Percentiles rank a stretch among this genome's conserved stretches.
Evolutionary conservation across 2,888 invertebrate species (phyloP).

Genomic region (Baronia brevicornis): DNA sequence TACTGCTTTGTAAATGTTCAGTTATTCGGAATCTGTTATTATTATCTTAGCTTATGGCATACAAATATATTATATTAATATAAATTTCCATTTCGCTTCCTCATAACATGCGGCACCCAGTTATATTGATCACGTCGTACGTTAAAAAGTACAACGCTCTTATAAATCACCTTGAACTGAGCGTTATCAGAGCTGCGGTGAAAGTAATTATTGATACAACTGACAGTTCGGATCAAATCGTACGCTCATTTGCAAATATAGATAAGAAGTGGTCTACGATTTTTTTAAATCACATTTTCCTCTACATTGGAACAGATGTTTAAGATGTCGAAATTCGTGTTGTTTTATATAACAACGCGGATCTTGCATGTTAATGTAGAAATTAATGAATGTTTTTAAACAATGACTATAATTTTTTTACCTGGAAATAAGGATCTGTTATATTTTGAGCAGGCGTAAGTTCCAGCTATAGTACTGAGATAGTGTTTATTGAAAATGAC

Average conservation of each 20-base stretch:
- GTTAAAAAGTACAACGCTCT: slow-evolving; percentile 34
- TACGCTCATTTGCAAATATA: slow-evolving; percentile 50
- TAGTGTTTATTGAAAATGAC: no score
- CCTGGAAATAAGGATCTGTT: no score
- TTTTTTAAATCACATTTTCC: slow-evolving; percentile 7
- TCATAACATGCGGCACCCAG: slow-evolving; percentile 30
- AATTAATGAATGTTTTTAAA: no score
- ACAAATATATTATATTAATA: slow-evolving; percentile 43
- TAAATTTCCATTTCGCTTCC: slow-evolving; percentile 20
- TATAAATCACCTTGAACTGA: slow-evolving; percentile 60
- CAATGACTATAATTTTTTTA: no score
- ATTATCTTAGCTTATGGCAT: slow-evolving; percentile 46
- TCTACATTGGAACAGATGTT: no score
- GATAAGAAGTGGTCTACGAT: slow-evolving; percentile 35
- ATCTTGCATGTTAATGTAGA: no score
- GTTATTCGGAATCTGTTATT: slow-evolving; percentile 55
- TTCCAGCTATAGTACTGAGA: no score
- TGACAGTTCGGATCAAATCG: slow-evolving; percentile 46
- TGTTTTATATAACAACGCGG: background rate
- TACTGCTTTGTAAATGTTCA: slow-evolving; percentile 38
- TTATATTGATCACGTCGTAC: slow-evolving; percentile 29
- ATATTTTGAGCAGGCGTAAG: no score
- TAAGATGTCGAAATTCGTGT: background rate
- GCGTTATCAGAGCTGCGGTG: slow-evolving; percentile 51
- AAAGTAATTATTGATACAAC: slow-evolving; percentile 71